Conservation (phyloP, 2,888 invertebrate species). For the Torymus tubicola region DNA sequence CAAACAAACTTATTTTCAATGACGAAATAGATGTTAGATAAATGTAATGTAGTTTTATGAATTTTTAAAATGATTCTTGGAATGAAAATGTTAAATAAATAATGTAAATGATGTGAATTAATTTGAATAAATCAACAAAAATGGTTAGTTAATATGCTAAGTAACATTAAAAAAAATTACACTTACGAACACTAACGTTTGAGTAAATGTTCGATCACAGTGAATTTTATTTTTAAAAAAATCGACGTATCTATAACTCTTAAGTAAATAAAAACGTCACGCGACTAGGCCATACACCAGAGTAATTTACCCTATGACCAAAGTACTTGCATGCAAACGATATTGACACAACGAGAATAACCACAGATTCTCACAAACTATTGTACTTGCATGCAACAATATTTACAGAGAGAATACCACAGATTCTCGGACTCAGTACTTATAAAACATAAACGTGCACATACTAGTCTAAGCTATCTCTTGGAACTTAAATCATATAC, state of each 20-base stretch:
- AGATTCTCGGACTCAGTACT: constrained; percentile 43
- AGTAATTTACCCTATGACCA: constrained; percentile 15
- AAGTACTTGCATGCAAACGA: constrained; percentile 25
- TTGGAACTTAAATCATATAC: background rate
- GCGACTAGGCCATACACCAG: constrained; percentile 4
- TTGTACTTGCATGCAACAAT: constrained; percentile 39
- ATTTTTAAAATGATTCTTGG: no score
- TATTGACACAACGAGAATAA: constrained; percentile 32
- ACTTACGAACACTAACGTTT: background rate
- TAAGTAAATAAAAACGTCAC: constrained; percentile 30
- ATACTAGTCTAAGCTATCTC: constrained; percentile 11
- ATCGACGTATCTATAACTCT: background rate
- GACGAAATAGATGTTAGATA: no score
- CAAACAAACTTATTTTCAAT: no score
- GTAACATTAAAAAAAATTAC: no score
- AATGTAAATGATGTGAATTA: background rate
- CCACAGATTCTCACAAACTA: constrained; percentile 22
- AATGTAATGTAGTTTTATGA: no score
- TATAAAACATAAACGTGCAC: background rate
- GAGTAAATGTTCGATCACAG: background rate
- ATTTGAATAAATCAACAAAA: background rate
- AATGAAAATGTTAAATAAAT: background rate
- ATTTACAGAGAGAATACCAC: constrained; percentile 40
- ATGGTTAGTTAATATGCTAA: no score
- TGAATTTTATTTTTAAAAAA: constrained; percentile 19